Evolutionary conservation across 2,113 vertebrate species (phyloP).

Genomic region (Chauna torquata): DNA sequence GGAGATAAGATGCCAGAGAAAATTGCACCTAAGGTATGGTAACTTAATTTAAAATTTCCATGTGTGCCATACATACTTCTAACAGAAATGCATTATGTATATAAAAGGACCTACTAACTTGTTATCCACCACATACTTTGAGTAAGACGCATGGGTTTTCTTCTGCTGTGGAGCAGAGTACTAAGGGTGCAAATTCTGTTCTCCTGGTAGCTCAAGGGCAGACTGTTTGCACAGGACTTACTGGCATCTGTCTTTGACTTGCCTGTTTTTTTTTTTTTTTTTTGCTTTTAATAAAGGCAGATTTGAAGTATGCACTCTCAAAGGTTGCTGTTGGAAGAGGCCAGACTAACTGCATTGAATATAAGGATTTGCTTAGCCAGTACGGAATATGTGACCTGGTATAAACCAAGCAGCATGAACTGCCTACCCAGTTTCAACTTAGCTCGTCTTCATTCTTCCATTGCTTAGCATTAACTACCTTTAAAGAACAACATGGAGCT

Average conservation of each 20-base stretch:
- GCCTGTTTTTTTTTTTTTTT: background rate
- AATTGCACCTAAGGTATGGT: too few relatives aligned
- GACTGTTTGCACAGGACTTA: background rate
- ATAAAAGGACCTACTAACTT: background rate
- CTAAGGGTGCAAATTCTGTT: background rate
- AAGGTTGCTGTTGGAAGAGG: background rate
- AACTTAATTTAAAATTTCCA: background rate
- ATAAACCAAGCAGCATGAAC: background rate
- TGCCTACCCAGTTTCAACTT: background rate
- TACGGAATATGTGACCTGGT: background rate
- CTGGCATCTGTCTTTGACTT: background rate
- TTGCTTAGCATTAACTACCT: background rate
- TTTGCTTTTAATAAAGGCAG: background rate
- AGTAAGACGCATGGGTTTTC: background rate
- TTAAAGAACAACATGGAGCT: background rate
- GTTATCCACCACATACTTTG: background rate
- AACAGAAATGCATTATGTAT: background rate
- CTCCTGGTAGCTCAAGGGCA: background rate
- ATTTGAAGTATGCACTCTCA: background rate
- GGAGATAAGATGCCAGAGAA: too few relatives aligned
- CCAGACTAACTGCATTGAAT: background rate
- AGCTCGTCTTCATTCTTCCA: background rate
- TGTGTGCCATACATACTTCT: background rate
- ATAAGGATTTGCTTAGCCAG: background rate
- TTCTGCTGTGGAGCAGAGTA: background rate